Percentiles rank a stretch among this genome's conserved stretches.
These are phyloP conservation scores for Frieseomelitta varia DNA, from an alignment of 1,140 invertebrate species.

Conservation along the genomic window DNA sequence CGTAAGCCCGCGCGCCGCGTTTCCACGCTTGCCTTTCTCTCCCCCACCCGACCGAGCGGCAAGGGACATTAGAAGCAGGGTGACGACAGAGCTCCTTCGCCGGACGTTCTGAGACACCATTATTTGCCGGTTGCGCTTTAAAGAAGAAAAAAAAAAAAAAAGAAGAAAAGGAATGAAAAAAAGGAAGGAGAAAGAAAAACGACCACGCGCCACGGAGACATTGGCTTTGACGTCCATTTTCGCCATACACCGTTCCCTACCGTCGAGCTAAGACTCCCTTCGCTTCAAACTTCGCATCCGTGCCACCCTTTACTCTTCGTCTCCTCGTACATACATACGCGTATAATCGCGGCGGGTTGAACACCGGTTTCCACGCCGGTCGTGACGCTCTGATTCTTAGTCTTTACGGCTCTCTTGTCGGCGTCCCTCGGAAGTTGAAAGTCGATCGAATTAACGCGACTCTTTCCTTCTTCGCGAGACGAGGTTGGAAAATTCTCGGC, in stretches of 20 bases:
- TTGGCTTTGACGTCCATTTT: slow-evolving; percentile 40
- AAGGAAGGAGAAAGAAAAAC: not conserved
- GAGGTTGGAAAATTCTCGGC: too few relatives aligned
- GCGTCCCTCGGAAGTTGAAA: not conserved
- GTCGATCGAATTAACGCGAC: not conserved
- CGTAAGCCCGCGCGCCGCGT: not conserved
- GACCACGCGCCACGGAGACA: not conserved
- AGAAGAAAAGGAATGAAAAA: too few relatives aligned
- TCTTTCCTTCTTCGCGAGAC: not conserved
- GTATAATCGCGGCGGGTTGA: not conserved
- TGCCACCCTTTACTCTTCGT: not conserved
- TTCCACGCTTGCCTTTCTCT: slow-evolving; percentile 16
- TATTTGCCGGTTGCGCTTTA: not conserved
- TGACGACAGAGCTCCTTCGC: slow-evolving; percentile 24
- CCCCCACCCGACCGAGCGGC: not conserved
- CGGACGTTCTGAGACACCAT: slow-evolving; percentile 32
- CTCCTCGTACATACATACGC: not conserved
- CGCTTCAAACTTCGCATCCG: not conserved
- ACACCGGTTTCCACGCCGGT: not conserved
- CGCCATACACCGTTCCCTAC: slow-evolving; percentile 2
- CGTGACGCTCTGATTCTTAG: not conserved
- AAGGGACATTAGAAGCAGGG: not conserved
- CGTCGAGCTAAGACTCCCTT: not conserved
- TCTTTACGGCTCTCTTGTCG: not conserved
- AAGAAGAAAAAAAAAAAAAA: too few relatives aligned